A percentile compares a stretch with the other conserved stretches of the same genome.
phyloP scores from a whole-genome alignment of 1,140 invertebrate genomes.

The Hyles vespertilio region DNA sequence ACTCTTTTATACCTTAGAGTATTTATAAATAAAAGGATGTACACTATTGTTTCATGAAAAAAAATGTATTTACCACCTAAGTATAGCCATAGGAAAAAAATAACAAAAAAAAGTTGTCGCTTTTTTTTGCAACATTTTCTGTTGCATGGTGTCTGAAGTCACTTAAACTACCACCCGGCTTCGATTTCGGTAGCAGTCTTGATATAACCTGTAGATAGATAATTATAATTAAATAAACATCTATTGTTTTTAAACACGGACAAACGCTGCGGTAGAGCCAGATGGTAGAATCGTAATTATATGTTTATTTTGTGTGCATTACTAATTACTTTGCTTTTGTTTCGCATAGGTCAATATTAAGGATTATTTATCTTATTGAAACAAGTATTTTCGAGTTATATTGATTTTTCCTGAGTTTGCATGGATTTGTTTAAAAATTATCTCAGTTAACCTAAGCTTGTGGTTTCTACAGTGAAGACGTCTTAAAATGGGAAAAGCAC shows the following conservation, averaged over 20 bases:
- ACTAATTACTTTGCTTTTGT: constrained; percentile 6
- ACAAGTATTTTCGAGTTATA: neutral
- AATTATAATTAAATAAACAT: neutral
- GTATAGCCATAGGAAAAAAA: no score
- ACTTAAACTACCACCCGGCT: no score
- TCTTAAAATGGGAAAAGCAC: constrained; percentile 7
- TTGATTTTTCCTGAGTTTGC: constrained; percentile 1
- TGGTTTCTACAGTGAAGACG: neutral
- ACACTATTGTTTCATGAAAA: no score
- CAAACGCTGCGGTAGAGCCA: neutral
- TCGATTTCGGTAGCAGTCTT: no score
- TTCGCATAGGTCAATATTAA: neutral
- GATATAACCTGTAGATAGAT: no score
- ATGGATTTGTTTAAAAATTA: neutral
- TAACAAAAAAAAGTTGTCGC: no score
- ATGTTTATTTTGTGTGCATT: neutral
- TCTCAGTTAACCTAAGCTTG: neutral
- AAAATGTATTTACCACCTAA: no score
- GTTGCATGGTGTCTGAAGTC: no score
- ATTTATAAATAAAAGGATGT: no score
- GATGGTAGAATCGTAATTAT: neutral
- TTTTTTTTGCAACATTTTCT: no score
- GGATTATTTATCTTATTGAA: neutral
- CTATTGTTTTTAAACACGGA: neutral
- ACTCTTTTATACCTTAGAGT: no score